A percentile compares a stretch with the other conserved stretches of the same genome.
Evolutionary conservation across 2,113 vertebrate genomes (phyloP).

Genomic region (Colaptes auratus): DNA sequence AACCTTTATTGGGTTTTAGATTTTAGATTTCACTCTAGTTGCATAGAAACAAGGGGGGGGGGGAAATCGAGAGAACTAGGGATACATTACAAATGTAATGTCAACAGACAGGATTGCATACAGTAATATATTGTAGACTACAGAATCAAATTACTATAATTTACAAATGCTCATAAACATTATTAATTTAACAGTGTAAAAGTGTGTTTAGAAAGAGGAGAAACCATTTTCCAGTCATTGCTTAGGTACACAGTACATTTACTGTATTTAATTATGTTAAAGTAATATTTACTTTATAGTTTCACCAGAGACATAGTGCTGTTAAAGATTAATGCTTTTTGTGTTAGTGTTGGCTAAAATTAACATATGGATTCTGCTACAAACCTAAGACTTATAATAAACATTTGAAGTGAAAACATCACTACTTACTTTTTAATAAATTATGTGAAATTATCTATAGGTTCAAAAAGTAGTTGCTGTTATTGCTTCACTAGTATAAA

Average conservation of each 20-base stretch:
- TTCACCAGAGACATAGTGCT: not conserved
- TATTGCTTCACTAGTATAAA: not conserved
- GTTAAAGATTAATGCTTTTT: not conserved
- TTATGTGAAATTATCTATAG: not conserved
- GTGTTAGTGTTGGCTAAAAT: not conserved
- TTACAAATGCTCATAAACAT: not conserved
- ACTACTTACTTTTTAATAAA: not conserved
- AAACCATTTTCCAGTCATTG: not conserved
- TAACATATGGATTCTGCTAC: not conserved
- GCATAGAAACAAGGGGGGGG: not conserved
- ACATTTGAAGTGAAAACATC: not conserved
- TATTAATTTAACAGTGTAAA: not conserved
- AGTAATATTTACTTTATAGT: slow-evolving; percentile 1
- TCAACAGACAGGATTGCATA: not conserved
- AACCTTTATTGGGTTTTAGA: not conserved
- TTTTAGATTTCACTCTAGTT: not conserved
- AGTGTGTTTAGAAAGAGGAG: not conserved
- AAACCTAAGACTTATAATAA: not conserved
- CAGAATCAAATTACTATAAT: not conserved
- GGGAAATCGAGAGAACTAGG: not conserved
- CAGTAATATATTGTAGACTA: not conserved
- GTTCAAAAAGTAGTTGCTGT: not conserved
- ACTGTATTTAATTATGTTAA: not conserved
- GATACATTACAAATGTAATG: not conserved
- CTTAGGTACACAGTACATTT: not conserved